Conservation (phyloP, 2,797 vertebrate species). For the Xenentodon cancila region DNA sequence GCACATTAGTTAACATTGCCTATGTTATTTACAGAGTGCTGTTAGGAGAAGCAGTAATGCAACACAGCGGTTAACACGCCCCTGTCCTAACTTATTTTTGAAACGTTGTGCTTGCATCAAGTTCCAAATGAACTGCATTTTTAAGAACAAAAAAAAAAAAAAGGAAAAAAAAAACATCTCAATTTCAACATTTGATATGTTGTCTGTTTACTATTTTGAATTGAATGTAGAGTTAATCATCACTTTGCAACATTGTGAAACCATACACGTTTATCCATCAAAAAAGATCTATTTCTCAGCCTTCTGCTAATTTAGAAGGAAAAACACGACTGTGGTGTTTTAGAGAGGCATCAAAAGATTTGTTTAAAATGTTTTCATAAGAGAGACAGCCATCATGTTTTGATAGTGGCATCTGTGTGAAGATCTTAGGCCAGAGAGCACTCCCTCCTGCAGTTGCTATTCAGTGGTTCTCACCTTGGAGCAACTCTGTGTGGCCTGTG, state of each 20-base stretch:
- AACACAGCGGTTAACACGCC: neutral
- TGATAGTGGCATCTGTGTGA: slow-evolving; percentile 27
- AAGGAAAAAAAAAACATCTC: no score
- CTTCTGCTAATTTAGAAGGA: slow-evolving; percentile 33
- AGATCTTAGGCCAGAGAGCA: slow-evolving; percentile 26
- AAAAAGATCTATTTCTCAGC: slow-evolving; percentile 16
- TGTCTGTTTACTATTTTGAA: no score
- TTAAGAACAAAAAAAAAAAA: no score
- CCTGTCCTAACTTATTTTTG: neutral
- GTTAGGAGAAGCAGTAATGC: neutral
- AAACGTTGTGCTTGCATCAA: neutral
- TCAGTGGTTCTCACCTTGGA: slow-evolving; percentile 50
- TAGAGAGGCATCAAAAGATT: slow-evolving; percentile 31
- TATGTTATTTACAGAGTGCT: no score
- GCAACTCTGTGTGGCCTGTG: slow-evolving; percentile 45
- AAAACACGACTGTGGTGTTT: slow-evolving; percentile 8
- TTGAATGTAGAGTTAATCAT: neutral
- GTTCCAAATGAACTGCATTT: neutral
- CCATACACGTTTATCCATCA: neutral
- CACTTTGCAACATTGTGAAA: neutral
- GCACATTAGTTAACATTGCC: no score
- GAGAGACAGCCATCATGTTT: slow-evolving; percentile 45
- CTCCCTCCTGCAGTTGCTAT: slow-evolving; percentile 54
- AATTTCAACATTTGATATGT: no score
- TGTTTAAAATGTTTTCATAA: slow-evolving; percentile 21